These are phyloP conservation scores for Aspidiotus destructor DNA, from an alignment of 2,888 invertebrate genomes.

Conservation along the genomic window DNA sequence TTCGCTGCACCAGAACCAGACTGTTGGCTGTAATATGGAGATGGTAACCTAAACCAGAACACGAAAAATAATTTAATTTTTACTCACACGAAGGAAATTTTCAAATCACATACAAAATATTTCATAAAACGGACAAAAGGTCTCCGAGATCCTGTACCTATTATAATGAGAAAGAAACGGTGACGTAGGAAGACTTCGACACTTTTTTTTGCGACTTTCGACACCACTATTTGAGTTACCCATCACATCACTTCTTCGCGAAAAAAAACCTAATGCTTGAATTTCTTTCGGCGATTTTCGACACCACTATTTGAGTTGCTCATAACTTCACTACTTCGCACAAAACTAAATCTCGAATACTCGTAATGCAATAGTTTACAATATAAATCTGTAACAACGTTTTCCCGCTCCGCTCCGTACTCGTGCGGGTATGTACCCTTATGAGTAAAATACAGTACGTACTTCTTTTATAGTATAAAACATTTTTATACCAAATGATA, in stretches of 20 bases:
- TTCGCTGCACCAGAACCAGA: not conserved
- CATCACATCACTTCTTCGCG: constrained; percentile 10
- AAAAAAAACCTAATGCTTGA: no score
- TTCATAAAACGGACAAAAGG: not conserved
- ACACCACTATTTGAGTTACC: constrained; percentile 34
- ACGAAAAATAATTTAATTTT: not conserved
- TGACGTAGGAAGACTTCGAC: constrained; percentile 23
- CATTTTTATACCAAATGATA: no score
- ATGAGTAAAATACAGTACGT: no score
- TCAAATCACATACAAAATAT: not conserved
- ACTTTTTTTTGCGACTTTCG: constrained; percentile 18
- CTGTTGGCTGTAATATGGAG: constrained; percentile 33
- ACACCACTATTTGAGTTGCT: constrained; percentile 34
- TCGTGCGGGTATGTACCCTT: no score
- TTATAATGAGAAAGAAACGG: constrained; percentile 17
- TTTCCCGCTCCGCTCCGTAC: not conserved
- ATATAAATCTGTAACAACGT: constrained; percentile 23
- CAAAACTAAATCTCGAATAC: not conserved
- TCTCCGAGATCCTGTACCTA: constrained; percentile 8
- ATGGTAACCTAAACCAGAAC: constrained; percentile 35
- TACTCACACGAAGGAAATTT: not conserved
- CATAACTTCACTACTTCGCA: constrained; percentile 24
- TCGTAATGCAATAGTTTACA: not conserved
- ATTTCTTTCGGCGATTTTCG: constrained; percentile 15
- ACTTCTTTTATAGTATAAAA: no score